Evolutionary conservation across 2,113 vertebrate species (phyloP).

Genomic region (Morone saxatilis): DNA sequence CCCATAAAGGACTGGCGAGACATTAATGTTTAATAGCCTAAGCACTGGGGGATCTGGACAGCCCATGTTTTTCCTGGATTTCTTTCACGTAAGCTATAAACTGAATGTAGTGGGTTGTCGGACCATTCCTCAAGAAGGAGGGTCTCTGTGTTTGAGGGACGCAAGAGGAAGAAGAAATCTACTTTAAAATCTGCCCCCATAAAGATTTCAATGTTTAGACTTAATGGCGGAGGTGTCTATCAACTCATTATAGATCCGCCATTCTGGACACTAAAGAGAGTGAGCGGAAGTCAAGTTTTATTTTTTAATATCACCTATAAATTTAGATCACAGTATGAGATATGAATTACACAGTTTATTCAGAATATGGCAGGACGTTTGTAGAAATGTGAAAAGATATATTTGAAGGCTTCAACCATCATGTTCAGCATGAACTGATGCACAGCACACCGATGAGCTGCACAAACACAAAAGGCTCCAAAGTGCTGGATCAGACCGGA

Average conservation of each 20-base stretch:
- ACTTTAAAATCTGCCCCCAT: neutral
- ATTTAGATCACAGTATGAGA: neutral
- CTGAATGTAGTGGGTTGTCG: neutral
- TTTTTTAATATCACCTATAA: too few species aligned
- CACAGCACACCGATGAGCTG: slow-evolving; percentile 9
- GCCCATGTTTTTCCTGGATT: neutral
- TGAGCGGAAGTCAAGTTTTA: neutral
- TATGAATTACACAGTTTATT: neutral
- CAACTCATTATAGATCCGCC: neutral
- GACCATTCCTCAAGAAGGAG: neutral
- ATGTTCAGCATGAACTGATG: neutral
- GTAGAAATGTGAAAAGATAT: neutral
- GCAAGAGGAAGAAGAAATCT: neutral
- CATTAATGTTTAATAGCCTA: neutral
- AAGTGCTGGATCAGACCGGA: slow-evolving; percentile 19
- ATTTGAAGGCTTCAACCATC: neutral
- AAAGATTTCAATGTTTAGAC: slow-evolving; percentile 7
- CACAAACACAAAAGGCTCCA: slow-evolving; percentile 20
- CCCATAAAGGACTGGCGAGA: neutral
- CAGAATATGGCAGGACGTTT: neutral
- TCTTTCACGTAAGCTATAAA: neutral
- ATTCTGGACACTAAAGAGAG: neutral
- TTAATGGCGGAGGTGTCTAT: neutral
- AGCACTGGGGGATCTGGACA: neutral
- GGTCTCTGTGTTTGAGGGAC: too few species aligned